These are phyloP conservation scores for Griposia aprilina DNA, from an alignment of 2,888 invertebrate genomes.

Conservation along the genomic window DNA sequence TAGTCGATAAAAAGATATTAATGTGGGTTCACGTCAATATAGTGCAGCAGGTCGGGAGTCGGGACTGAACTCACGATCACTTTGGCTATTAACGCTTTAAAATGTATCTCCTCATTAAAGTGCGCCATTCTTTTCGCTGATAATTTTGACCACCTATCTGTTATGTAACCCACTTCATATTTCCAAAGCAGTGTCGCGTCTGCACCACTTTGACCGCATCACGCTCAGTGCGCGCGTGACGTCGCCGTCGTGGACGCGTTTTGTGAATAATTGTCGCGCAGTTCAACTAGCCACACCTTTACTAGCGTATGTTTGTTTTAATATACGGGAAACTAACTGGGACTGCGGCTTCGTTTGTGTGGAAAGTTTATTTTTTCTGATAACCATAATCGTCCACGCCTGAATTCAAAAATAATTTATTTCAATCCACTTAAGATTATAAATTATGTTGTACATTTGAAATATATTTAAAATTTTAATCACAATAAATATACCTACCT, in stretches of 20 bases:
- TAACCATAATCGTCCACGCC: background rate
- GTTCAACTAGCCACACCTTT: conserved; percentile 67
- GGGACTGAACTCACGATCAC: no score
- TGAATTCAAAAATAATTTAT: no score
- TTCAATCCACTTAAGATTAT: no score
- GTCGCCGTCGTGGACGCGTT: conserved; percentile 63
- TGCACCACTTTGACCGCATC: conserved; percentile 32
- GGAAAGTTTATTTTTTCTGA: background rate
- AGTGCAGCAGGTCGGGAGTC: no score
- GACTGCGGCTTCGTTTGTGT: conserved; percentile 13
- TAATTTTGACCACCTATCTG: background rate
- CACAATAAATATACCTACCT: no score
- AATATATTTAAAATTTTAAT: no score
- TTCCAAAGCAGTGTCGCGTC: conserved; percentile 45
- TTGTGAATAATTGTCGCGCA: conserved; percentile 68
- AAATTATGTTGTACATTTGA: no score
- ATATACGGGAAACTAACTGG: conserved; percentile 48
- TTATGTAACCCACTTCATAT: background rate
- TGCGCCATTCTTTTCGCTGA: background rate
- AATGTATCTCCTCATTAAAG: background rate
- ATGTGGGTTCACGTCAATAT: no score
- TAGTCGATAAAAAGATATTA: no score
- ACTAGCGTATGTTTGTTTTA: conserved; percentile 53
- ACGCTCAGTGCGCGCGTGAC: conserved; percentile 59
- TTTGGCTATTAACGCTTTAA: background rate